Evolutionary conservation across 2,113 vertebrate species (phyloP).

Genomic region (Chaetops frenatus): DNA sequence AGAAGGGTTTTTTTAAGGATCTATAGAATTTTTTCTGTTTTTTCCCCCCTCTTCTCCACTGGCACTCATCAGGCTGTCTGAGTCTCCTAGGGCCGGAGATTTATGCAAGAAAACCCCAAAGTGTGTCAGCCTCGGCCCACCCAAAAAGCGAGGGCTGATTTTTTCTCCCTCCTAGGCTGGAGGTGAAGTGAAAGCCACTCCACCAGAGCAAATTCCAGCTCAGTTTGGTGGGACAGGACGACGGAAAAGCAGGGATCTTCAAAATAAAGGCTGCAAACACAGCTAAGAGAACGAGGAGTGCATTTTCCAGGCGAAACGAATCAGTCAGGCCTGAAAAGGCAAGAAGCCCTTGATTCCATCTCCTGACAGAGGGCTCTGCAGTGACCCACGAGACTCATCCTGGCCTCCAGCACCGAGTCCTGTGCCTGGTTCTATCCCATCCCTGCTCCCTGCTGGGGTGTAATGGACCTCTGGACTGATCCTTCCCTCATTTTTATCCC

Average conservation of each 20-base stretch:
- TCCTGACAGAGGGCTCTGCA: background rate
- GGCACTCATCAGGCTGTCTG: background rate
- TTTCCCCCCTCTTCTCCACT: background rate
- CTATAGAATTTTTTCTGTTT: background rate
- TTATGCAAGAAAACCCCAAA: background rate
- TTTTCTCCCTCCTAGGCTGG: background rate
- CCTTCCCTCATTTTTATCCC: background rate
- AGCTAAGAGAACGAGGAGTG: background rate
- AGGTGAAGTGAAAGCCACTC: background rate
- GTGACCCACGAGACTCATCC: accelerated
- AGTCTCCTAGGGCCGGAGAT: background rate
- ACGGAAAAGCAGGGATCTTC: background rate
- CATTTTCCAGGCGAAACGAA: background rate
- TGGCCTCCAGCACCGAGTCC: background rate
- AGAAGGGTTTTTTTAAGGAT: background rate
- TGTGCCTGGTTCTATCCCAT: background rate
- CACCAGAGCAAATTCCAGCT: background rate
- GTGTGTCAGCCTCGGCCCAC: background rate
- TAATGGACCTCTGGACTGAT: accelerated
- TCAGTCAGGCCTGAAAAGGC: background rate
- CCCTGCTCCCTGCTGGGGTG: background rate
- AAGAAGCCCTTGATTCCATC: background rate
- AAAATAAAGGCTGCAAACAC: background rate
- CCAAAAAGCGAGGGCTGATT: background rate
- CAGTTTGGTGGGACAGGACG: background rate